These are phyloP conservation scores for Lasioglossum figueresi DNA, from an alignment of 2,888 invertebrate genomes.

Conservation along the genomic window DNA sequence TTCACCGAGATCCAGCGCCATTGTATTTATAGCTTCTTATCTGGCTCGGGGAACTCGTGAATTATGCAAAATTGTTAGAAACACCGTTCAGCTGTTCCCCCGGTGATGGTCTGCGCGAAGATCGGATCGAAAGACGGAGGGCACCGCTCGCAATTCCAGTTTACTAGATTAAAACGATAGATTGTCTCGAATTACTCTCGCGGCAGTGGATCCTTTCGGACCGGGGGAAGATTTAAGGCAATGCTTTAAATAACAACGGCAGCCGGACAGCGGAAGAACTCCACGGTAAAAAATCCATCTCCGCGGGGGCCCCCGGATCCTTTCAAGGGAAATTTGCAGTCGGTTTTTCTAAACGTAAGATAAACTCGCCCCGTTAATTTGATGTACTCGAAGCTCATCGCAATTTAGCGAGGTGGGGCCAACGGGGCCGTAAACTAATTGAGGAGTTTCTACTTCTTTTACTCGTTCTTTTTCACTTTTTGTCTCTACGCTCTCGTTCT, in stretches of 20 bases:
- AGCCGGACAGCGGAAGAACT: slow-evolving; percentile 23
- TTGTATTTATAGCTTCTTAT: slow-evolving; percentile 5
- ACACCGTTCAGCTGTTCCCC: neutral
- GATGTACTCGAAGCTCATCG: slow-evolving; percentile 36
- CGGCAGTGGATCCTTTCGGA: slow-evolving; percentile 41
- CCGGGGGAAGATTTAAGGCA: slow-evolving; percentile 39
- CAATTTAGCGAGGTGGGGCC: slow-evolving; percentile 32
- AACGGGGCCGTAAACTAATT: slow-evolving; percentile 25
- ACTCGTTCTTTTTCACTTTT: neutral
- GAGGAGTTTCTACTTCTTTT: neutral
- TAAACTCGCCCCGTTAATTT: slow-evolving; percentile 47
- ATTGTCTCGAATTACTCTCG: slow-evolving; percentile 46
- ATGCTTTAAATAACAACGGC: slow-evolving; percentile 48
- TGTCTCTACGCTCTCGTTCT: neutral
- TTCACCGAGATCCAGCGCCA: neutral
- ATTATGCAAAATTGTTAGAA: slow-evolving; percentile 17
- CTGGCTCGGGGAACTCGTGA: neutral
- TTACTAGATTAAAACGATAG: slow-evolving; percentile 54
- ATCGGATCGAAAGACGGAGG: neutral
- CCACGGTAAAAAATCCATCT: slow-evolving; percentile 40
- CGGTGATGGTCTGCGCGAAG: neutral
- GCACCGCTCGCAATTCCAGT: slow-evolving; percentile 25
- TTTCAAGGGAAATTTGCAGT: slow-evolving; percentile 30
- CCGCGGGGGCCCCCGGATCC: slow-evolving; percentile 19
- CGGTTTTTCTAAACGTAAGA: slow-evolving; percentile 37